Evolutionary conservation across 2,888 invertebrate species (phyloP).

Genomic region (Bellardia pandia): DNA sequence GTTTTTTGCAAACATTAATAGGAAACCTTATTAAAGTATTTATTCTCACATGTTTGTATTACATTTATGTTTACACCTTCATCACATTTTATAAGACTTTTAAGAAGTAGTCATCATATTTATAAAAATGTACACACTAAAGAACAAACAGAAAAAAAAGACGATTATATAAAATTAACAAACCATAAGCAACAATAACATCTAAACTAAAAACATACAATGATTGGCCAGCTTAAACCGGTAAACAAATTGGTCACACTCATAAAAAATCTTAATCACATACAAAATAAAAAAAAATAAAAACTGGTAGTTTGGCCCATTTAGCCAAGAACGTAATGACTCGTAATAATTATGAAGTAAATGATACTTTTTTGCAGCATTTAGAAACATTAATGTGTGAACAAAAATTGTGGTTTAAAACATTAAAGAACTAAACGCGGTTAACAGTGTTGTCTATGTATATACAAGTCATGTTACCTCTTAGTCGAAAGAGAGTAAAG

Average conservation of each 20-base stretch:
- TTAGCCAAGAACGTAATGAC: conserved; percentile 65
- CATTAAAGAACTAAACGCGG: not conserved
- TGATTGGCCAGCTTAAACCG: conserved; percentile 54
- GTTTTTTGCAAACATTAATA: conserved; percentile 5
- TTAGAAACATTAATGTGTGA: conserved; percentile 58
- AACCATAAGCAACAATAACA: conserved; percentile 28
- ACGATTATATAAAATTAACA: not conserved
- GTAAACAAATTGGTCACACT: conserved; percentile 67
- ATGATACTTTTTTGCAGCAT: conserved; percentile 23
- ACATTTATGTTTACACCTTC: conserved; percentile 26
- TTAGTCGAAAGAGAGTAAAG: no score
- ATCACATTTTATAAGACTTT: conserved; percentile 5
- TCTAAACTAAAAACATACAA: conserved; percentile 13
- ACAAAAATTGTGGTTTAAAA: not conserved
- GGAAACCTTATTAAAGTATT: not conserved
- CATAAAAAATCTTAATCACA: conserved; percentile 44
- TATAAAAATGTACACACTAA: conserved; percentile 20
- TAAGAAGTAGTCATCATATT: conserved; percentile 17
- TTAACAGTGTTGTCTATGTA: not conserved
- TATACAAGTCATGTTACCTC: no score
- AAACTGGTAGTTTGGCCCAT: conserved; percentile 65
- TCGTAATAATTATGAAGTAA: conserved; percentile 45
- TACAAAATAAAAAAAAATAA: conserved; percentile 21
- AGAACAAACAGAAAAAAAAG: conserved; percentile 15
- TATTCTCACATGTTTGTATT: conserved; percentile 42